These are phyloP conservation scores for Eptesicus fuscus DNA, from an alignment of 2,113 vertebrate genomes.

Conservation along the genomic window DNA sequence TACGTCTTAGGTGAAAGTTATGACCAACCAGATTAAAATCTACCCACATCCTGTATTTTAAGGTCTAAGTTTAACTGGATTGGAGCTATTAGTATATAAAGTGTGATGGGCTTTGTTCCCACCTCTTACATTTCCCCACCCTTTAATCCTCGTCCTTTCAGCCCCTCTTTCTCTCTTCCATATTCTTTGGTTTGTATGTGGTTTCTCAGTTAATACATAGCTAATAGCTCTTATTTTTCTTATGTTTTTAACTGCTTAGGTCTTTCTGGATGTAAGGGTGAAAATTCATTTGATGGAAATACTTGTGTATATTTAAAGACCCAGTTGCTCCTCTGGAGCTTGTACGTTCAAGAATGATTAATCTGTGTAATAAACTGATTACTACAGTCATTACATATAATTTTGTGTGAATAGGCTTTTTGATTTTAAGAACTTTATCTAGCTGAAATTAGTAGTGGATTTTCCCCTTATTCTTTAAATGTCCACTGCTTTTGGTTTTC, in stretches of 20 bases:
- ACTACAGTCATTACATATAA: conserved; percentile 92
- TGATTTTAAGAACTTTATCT: conserved; percentile 81
- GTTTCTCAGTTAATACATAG: conserved; percentile 96
- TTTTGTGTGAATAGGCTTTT: conserved; percentile 86
- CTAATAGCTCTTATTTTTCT: conserved; percentile 96
- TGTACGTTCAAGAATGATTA: conserved; percentile 98
- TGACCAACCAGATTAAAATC: conserved; percentile 80
- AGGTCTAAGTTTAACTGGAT: conserved; percentile 82
- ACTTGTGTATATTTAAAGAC: conserved; percentile 99
- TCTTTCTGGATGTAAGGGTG: conserved; percentile 96
- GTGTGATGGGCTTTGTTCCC: conserved; percentile 86
- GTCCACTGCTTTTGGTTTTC: conserved; percentile 13
- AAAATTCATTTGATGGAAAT: conserved; percentile 94
- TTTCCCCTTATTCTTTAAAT: conserved; percentile 49
- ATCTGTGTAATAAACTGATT: conserved; percentile 99
- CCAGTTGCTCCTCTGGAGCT: conserved; percentile 97
- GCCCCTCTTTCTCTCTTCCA: conserved; percentile 70
- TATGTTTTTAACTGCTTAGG: conserved; percentile 94
- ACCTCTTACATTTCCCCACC: conserved; percentile 73
- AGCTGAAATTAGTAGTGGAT: conserved; percentile 77
- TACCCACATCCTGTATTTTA: conserved; percentile 84
- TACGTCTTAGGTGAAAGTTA: conserved; percentile 83
- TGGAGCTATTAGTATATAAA: conserved; percentile 90
- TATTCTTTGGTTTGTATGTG: conserved; percentile 91
- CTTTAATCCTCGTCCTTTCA: conserved; percentile 43